Base-by-base conservation (phyloP, 1,140 invertebrate species). In the Probaryconus sp. region DNA sequence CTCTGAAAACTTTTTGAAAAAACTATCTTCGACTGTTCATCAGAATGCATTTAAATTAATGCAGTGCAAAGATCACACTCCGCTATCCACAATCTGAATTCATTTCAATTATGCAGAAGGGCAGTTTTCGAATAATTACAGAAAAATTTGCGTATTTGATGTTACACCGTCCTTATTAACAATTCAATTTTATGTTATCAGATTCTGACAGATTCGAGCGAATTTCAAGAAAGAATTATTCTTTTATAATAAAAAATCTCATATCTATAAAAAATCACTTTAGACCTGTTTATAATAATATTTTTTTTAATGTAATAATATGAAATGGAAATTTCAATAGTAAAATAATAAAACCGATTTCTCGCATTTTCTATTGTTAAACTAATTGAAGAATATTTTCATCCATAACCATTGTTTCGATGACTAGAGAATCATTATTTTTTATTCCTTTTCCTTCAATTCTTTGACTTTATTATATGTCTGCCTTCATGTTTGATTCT, bases 401-500 rank as follows among this genome's bases (percentile, higher is more conserved):
- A 24, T 20, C 38, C 55, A 33, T 61, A 47, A 53, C 30, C 35
- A 40, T 53, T 40, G 33, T 48, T 40, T 35, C 17, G 31, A 28
- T 20, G 30, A 55, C 43, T 63, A 55, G 53, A 65, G 60, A 74
- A 42, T 42, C 26, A 63, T 56, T 50, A 24, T 58, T 42, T 47
- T 18, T 5, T 13, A 14, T 45, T 45, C 48, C 31, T 60, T 11
- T 3, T 48, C 2, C 24, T 64, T 50, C n/a, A 63, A 58, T 56
- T 43, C 16, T 38, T 26, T 26, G 31, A 16, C 50, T 65, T 63
- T 71, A 72, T 79, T 74, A 53, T 51, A 48, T 58, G 56, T 72
- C 37, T 37, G 30, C 28, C 30, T 64, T 20, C 50, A 28, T 42
- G 37, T 16, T 28, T 43, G 33, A 47, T 16, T 43, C 48, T 63